phyloP scores from a whole-genome alignment of 1,140 invertebrate genomes.

The Leptoteleia sp. region DNA sequence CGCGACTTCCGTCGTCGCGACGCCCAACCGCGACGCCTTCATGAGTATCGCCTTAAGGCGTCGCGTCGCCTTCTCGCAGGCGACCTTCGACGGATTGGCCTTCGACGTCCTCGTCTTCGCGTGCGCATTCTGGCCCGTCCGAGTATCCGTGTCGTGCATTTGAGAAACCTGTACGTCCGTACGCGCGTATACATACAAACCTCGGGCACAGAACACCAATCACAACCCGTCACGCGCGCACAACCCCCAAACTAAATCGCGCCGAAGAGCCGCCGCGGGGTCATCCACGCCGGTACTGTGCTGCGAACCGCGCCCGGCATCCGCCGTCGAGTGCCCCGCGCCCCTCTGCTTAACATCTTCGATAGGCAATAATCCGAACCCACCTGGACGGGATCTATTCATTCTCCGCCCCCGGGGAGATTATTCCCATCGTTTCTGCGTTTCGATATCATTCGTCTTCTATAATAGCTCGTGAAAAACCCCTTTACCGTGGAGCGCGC shows the following conservation, averaged over 20 bases:
- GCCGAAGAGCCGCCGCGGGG: slow-evolving; percentile 9
- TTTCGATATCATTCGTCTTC: slow-evolving; percentile 42
- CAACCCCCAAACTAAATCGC: slow-evolving; percentile 38
- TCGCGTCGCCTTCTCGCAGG: slow-evolving; percentile 77
- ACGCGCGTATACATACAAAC: slow-evolving; percentile 37
- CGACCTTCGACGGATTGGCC: slow-evolving; percentile 75
- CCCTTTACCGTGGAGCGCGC: slow-evolving; percentile 20
- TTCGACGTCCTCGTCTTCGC: slow-evolving; percentile 72
- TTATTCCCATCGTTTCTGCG: slow-evolving; percentile 50
- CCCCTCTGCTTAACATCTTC: slow-evolving; percentile 38
- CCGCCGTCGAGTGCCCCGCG: slow-evolving; percentile 5
- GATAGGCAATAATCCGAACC: slow-evolving; percentile 33
- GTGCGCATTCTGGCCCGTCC: slow-evolving; percentile 69
- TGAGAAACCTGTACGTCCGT: slow-evolving; percentile 41
- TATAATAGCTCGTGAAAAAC: slow-evolving; percentile 46
- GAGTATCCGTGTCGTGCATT: slow-evolving; percentile 60
- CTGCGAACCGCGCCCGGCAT: background rate
- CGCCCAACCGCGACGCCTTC: slow-evolving; percentile 75
- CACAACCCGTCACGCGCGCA: slow-evolving; percentile 45
- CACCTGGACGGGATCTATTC: slow-evolving; percentile 34
- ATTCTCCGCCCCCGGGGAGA: slow-evolving; percentile 23
- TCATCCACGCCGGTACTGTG: slow-evolving; percentile 13
- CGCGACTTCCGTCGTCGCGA: slow-evolving; percentile 73
- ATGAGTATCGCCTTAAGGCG: slow-evolving; percentile 74
- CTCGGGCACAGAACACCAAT: no score